Conservation (phyloP, 2,888 invertebrate genomes). For the Cheilosia vernalis region DNA sequence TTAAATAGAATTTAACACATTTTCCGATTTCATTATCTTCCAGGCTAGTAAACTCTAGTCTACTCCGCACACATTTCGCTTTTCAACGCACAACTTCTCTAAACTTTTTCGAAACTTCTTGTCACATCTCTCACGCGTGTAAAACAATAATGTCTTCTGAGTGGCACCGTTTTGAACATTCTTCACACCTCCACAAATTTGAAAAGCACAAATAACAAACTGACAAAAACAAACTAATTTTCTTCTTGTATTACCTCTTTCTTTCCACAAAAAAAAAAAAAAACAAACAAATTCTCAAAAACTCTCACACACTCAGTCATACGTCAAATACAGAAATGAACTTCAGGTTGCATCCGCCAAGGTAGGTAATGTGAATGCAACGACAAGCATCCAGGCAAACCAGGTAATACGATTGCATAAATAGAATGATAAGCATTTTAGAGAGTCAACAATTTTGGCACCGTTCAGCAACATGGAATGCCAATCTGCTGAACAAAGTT, state of each 20-base stretch:
- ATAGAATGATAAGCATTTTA: conserved; percentile 39
- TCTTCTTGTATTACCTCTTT: conserved; percentile 64
- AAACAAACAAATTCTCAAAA: conserved; percentile 42
- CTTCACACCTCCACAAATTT: background rate
- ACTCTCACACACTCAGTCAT: conserved; percentile 63
- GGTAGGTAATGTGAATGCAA: conserved; percentile 69
- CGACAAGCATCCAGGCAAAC: conserved; percentile 43
- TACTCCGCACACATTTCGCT: too few relatives aligned
- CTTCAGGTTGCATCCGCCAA: conserved; percentile 65
- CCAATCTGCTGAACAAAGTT: conserved; percentile 25
- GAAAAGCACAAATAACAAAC: conserved; percentile 3
- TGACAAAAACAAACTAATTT: conserved; percentile 36
- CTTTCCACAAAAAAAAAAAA: conserved; percentile 25
- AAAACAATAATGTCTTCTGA: too few relatives aligned
- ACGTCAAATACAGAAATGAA: conserved; percentile 68
- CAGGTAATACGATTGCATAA: conserved; percentile 58
- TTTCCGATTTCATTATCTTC: too few relatives aligned
- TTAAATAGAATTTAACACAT: too few relatives aligned
- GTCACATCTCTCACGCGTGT: too few relatives aligned
- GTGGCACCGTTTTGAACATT: too few relatives aligned
- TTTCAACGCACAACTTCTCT: too few relatives aligned
- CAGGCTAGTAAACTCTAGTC: too few relatives aligned
- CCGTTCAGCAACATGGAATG: conserved; percentile 29
- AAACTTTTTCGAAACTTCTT: too few relatives aligned
- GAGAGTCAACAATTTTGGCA: conserved; percentile 30